These are phyloP conservation scores for Atractosteus spatula DNA, from an alignment of 2,113 vertebrate species.

Conservation along the genomic window DNA sequence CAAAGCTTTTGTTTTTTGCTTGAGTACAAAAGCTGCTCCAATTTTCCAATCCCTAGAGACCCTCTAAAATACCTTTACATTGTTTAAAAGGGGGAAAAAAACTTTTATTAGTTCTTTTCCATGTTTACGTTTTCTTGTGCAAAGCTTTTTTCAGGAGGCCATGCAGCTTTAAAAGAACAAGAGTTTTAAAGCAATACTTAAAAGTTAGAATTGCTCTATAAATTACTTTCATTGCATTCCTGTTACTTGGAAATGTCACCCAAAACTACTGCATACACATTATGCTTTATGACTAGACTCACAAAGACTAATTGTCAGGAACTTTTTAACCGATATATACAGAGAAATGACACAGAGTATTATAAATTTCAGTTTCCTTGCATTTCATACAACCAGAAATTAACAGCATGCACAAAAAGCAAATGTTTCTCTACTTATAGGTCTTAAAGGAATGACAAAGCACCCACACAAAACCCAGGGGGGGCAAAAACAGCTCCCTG, in stretches of 20 bases:
- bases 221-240: background rate
- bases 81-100: too few species aligned
- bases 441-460: background rate
- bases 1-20: too few species aligned
- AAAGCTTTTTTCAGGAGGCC: too few species aligned
- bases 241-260: too few species aligned
- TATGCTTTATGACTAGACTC: too few species aligned
- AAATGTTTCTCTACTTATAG: background rate
- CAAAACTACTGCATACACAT: too few species aligned
- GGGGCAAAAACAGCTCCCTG: background rate
- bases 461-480: constrained; percentile 26
- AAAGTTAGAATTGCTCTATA: background rate
- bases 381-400: background rate
- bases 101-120: too few species aligned
- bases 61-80: too few species aligned
- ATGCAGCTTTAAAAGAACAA: too few species aligned
- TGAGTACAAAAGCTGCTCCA: too few species aligned
- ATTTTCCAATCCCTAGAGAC: too few species aligned
- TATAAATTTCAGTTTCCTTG: background rate
- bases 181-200: background rate
- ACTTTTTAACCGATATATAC: background rate
- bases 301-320: background rate
- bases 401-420: background rate
- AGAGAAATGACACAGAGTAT: background rate
- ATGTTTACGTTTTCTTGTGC: too few species aligned